Evolutionary conservation across 2,797 vertebrate species (phyloP).

Genomic region (Bothrops alternatus): DNA sequence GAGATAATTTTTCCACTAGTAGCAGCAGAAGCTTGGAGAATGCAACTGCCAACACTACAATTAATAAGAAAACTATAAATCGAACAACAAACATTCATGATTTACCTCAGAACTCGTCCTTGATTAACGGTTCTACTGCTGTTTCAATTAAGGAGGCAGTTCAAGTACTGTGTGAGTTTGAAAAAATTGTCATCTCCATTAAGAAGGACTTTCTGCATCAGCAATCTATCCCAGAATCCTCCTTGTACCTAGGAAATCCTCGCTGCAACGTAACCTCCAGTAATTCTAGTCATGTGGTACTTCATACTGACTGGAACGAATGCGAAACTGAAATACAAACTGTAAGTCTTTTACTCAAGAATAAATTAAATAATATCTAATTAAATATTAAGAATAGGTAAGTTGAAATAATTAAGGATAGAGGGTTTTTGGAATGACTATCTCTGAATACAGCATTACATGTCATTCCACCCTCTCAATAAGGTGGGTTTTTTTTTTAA

Average conservation of each 20-base stretch:
- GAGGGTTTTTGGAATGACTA: neutral
- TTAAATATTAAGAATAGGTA: neutral
- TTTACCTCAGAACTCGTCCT: slow-evolving; percentile 17
- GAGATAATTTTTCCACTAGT: slow-evolving; percentile 6
- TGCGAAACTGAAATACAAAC: slow-evolving; percentile 73
- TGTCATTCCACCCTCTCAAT: neutral
- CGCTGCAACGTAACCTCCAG: slow-evolving; percentile 71
- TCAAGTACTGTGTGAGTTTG: slow-evolving; percentile 73
- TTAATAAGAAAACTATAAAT: neutral
- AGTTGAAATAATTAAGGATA: neutral
- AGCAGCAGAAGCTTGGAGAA: slow-evolving; percentile 7
- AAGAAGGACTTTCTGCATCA: slow-evolving; percentile 71
- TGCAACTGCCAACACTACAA: neutral
- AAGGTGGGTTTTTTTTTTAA: neutral
- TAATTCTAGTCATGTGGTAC: slow-evolving; percentile 74
- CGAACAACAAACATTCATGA: neutral
- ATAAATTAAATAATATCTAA: neutral
- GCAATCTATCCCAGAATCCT: slow-evolving; percentile 67
- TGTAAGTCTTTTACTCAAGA: slow-evolving; percentile 67
- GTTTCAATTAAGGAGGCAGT: slow-evolving; percentile 49
- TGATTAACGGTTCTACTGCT: neutral
- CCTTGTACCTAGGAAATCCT: slow-evolving; percentile 79
- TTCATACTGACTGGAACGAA: slow-evolving; percentile 76
- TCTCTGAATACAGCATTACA: neutral
- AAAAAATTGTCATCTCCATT: slow-evolving; percentile 73